Evolutionary conservation across 2,888 invertebrate genomes (phyloP), one percentile per base, ranked within the genome.

Genomic region (Clusia tigrina): DNA sequence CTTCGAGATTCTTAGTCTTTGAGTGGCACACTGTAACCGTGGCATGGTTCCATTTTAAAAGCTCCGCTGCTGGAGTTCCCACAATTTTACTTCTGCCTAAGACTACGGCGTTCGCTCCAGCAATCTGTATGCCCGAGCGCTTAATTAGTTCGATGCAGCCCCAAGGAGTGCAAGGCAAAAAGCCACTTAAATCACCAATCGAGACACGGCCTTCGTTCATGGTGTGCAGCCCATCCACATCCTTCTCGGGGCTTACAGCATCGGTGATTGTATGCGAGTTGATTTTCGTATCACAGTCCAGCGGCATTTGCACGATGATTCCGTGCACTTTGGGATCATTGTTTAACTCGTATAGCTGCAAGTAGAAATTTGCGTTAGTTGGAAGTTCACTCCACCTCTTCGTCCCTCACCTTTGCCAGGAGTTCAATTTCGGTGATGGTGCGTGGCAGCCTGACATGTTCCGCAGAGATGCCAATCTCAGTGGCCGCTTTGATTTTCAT

Each of bases 11-110:
- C 76, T 88, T 89, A 0, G 98, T 98, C 85, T 90, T 92, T 0
- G 98, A 98, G 84, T 99, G 99, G 77, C 98, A 98, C 38, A 96
- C 89, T 1, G 98, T 98, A 2, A 98, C 97, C 0, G 99, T 99
- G 1, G 96, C 98, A 83, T 99, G 88, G 72, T 95, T 90, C 98
- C 98, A 98, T 82, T 96, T 94, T 38, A 99, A 88, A 26, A 99
- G 86, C 83, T 97, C 96, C 0, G 97, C 89, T 67, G 93, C 93
- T 0, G 99, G 99, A 0, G 96, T 94, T 51, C 99, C 99, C 1
- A 99, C 97, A 78, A 99, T 98, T 85, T 97, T 96, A 82, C 97
- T 98, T 71, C 99, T 88, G 1, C 99, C 99, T 46, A 99, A 82
- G 18, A 99, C 97, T 2, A 98, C 98, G 1, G 95, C 97, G 67